These are phyloP conservation scores for Boleophthalmus pectinirostris DNA, from an alignment of 2,113 vertebrate species.

Conservation along the genomic window DNA sequence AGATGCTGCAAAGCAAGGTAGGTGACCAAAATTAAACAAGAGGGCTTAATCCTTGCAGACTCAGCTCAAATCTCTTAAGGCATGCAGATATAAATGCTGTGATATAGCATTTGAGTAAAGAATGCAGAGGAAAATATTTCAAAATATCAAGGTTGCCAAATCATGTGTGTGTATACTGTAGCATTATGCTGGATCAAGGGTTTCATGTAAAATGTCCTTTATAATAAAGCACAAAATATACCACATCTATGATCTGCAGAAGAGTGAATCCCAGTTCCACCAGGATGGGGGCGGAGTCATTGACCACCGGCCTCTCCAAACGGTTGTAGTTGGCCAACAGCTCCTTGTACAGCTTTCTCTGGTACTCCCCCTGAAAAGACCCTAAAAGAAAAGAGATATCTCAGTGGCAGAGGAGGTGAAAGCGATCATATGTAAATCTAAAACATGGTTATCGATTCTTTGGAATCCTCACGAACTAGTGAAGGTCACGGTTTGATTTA, in stretches of 20 bases:
- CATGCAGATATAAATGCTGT: no score
- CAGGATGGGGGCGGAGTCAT: slow-evolving; percentile 83
- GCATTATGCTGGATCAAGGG: no score
- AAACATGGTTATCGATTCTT: not conserved
- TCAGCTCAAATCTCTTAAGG: no score
- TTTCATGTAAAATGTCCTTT: not conserved
- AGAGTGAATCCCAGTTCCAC: slow-evolving; percentile 85
- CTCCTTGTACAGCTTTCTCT: slow-evolving; percentile 84
- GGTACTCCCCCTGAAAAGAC: slow-evolving; percentile 83
- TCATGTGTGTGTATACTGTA: no score
- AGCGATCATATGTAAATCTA: not conserved
- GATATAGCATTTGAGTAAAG: no score
- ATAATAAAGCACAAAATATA: slow-evolving; percentile 49
- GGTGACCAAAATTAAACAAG: no score
- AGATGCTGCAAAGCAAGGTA: no score
- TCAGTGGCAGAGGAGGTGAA: not conserved
- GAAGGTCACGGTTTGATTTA: slow-evolving; percentile 35
- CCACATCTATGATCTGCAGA: slow-evolving; percentile 88
- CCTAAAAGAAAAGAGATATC: slow-evolving; percentile 53
- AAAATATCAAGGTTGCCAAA: no score
- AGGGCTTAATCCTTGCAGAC: no score
- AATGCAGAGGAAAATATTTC: no score
- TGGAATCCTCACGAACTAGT: slow-evolving; percentile 9
- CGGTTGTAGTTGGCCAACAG: slow-evolving; percentile 85
- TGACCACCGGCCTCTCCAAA: slow-evolving; percentile 83